phyloP scores from a whole-genome alignment of 2,888 invertebrate species.

The Agonopterix subpropinquella region DNA sequence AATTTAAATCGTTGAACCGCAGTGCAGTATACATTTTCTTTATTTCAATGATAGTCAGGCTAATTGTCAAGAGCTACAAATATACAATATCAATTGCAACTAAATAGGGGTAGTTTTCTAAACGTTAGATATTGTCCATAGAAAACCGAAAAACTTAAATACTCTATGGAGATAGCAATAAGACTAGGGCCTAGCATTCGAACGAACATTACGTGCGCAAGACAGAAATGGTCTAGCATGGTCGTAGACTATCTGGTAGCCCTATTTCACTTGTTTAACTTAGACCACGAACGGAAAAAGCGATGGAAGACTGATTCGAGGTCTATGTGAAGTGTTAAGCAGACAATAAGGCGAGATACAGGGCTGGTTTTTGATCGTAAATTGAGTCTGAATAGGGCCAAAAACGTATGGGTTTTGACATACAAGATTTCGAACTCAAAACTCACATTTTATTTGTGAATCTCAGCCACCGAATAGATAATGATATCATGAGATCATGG shows the following conservation, averaged over 20 bases:
- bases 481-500: too few relatives aligned
- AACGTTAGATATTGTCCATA: constrained; percentile 7
- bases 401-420: too few relatives aligned
- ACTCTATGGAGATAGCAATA: constrained; percentile 3
- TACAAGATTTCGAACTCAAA: too few relatives aligned
- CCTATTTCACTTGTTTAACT: neutral
- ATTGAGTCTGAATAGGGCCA: too few relatives aligned
- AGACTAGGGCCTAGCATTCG: neutral
- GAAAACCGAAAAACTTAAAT: constrained; percentile 1
- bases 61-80: neutral
- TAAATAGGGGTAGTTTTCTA: constrained; percentile 5
- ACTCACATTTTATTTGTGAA: too few relatives aligned
- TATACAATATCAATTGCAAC: neutral
- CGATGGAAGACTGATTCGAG: neutral
- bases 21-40: neutral
- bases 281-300: neutral
- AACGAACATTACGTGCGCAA: neutral
- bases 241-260: neutral
- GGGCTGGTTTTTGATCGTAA: too few relatives aligned
- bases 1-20: neutral
- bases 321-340: too few relatives aligned
- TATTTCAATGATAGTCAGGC: neutral
- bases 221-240: neutral
- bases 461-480: too few relatives aligned
- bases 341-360: too few relatives aligned